These are phyloP conservation scores for Actinopyga echinites DNA, from an alignment of 53 echinoderm and acorn worm species.

Conservation along the genomic window DNA sequence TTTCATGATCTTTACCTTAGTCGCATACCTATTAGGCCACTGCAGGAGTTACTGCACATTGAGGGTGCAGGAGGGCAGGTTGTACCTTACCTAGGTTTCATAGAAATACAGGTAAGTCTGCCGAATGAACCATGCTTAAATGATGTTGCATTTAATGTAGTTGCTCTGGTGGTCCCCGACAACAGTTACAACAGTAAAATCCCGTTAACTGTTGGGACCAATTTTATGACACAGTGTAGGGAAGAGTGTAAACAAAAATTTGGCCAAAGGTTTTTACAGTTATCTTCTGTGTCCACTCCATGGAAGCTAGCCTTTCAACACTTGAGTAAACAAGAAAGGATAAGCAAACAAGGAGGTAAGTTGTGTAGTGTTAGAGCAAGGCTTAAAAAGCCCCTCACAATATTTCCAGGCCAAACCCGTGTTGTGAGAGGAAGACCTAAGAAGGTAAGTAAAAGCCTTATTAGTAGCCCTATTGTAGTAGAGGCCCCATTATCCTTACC, in stretches of 20 bases:
- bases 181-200: constrained; percentile 20
- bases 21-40: not conserved
- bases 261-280: not conserved
- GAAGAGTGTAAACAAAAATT: not conserved
- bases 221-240: not conserved
- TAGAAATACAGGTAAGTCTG: constrained; percentile 20
- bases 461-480: too few relatives aligned
- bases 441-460: too few relatives aligned
- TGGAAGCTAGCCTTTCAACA: not conserved
- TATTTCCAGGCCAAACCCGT: not conserved
- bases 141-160: not conserved
- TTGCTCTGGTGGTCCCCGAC: constrained; percentile 17
- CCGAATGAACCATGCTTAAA: not conserved
- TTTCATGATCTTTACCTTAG: constrained; percentile 5
- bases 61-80: constrained; percentile 37
- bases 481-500: not conserved
- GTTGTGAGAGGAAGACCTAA: not conserved
- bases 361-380: not conserved
- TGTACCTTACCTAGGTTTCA: constrained; percentile 21
- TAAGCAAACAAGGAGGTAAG: not conserved
- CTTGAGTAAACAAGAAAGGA: not conserved
- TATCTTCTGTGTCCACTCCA: not conserved
- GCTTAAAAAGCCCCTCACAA: not conserved
- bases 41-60: not conserved
- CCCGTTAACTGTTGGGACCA: constrained; percentile 22